Percentiles rank a stretch among this genome's conserved stretches.
Conservation (phyloP, 2,888 invertebrate species). For the Achlya flavicornis region DNA sequence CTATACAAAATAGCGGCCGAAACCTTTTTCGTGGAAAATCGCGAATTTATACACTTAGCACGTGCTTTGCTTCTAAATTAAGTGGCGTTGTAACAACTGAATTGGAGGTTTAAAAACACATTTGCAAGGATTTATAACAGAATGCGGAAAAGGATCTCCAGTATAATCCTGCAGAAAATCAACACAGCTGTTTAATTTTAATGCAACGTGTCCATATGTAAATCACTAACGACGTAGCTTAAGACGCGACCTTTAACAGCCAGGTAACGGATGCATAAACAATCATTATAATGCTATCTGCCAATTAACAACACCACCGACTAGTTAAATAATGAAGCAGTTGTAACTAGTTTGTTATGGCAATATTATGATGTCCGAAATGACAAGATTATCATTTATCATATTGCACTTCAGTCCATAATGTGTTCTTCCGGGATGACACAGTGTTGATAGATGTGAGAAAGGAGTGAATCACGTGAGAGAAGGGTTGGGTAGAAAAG, state of each 20-base stretch:
- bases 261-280: slow-evolving; percentile 9
- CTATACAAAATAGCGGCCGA: not conserved
- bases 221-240: slow-evolving; percentile 6
- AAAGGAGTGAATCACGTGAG: too few relatives aligned
- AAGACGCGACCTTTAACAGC: slow-evolving; percentile 11
- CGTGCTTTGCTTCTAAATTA: not conserved
- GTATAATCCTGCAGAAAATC: not conserved
- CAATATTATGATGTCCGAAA: not conserved
- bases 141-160: slow-evolving; percentile 1
- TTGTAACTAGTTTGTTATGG: not conserved
- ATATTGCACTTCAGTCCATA: not conserved
- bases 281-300: slow-evolving; percentile 1
- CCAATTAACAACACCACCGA: not conserved
- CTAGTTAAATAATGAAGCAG: not conserved
- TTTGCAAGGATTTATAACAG: not conserved
- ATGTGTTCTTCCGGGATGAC: not conserved
- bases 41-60: not conserved
- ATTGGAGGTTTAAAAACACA: too few relatives aligned
- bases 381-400: not conserved
- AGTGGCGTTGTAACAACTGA: not conserved
- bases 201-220: slow-evolving; percentile 2
- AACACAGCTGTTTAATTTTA: slow-evolving; percentile 1
- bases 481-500: too few relatives aligned
- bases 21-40: not conserved
- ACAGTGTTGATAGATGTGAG: too few relatives aligned